These are phyloP conservation scores for Hirudinaria manillensis DNA, from an alignment of 2,888 invertebrate species.

Conservation along the genomic window DNA sequence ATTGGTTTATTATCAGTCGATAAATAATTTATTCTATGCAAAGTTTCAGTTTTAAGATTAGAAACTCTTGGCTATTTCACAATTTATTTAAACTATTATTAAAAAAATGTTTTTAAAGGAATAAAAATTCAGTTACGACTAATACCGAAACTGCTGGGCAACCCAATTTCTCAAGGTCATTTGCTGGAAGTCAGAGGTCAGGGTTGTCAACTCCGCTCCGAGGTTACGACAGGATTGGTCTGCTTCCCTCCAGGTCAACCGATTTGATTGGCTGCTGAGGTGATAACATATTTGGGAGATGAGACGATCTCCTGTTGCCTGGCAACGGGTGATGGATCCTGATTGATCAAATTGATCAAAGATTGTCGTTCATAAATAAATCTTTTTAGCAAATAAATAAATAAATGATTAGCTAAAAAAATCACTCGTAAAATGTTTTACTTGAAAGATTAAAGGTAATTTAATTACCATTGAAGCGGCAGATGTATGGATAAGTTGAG, in stretches of 20 bases:
- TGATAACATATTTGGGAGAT: constrained; percentile 12
- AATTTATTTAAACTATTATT: no score
- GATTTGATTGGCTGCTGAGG: constrained; percentile 12
- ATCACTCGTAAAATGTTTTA: no score
- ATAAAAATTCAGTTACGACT: no score
- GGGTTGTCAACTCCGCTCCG: constrained; percentile 5
- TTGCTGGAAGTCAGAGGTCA: not conserved
- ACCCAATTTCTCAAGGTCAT: constrained; percentile 11
- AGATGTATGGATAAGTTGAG: constrained; percentile 5
- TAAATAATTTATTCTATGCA: no score
- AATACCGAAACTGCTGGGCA: not conserved
- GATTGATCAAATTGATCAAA: not conserved
- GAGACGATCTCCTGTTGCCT: not conserved
- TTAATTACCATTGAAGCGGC: not conserved
- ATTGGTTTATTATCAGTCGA: no score
- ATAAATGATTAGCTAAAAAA: no score
- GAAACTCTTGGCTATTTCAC: no score
- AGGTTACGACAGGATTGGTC: not conserved
- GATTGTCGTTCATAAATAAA: no score
- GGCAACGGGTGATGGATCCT: not conserved
- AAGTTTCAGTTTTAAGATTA: no score
- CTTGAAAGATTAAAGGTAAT: no score
- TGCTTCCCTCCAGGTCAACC: constrained; percentile 9
- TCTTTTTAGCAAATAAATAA: no score
- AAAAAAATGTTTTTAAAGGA: no score